A percentile compares a stretch with the other conserved stretches of the same genome.
These are phyloP conservation scores for Oscheius sp. DNA, from an alignment of 1,140 invertebrate species.

Conservation along the genomic window DNA sequence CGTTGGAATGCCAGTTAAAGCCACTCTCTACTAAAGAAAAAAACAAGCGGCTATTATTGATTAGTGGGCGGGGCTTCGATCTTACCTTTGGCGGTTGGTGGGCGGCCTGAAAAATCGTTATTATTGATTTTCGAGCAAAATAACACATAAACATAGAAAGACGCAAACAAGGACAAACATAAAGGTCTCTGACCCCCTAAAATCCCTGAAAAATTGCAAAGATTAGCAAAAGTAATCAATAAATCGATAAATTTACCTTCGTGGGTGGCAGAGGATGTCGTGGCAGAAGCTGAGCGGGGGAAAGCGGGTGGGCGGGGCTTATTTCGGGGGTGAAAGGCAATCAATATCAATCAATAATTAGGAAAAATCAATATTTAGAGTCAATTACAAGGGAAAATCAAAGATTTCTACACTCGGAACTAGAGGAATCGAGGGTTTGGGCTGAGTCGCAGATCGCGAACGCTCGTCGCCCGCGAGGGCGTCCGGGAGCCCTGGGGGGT, in stretches of 20 bases:
- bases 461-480: slow-evolving; percentile 9
- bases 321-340: neutral
- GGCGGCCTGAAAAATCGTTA: slow-evolving; percentile 40
- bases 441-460: slow-evolving; percentile 14
- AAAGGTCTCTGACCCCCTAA: no score
- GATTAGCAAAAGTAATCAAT: no score
- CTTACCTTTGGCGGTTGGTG: slow-evolving; percentile 47
- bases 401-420: neutral
- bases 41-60: neutral
- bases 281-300: slow-evolving; percentile 1
- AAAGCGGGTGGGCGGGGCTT: neutral
- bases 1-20: no score
- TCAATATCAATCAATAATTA: slow-evolving; percentile 3
- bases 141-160: no score
- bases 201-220: no score
- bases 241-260: neutral
- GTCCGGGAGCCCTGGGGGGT: slow-evolving; percentile 8
- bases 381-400: neutral
- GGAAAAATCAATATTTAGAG: neutral
- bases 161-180: no score
- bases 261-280: no score
- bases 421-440: slow-evolving; percentile 25
- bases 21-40: no score
- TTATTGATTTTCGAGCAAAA: no score
- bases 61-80: neutral